Base-by-base conservation (phyloP, 2,888 invertebrate species). In the Orchestes rusci region DNA sequence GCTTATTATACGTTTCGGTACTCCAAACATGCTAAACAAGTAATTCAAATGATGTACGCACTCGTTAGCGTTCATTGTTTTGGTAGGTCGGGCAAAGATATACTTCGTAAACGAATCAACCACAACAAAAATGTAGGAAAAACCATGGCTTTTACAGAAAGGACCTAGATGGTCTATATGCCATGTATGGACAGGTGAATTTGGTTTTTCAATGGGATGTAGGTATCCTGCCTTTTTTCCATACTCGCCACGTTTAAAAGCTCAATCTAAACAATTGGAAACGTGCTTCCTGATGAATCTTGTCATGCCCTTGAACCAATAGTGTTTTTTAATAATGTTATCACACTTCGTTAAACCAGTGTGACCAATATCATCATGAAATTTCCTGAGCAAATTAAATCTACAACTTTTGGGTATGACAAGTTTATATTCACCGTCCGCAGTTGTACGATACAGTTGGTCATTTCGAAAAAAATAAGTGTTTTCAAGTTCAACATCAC, bases 11-110 rank as follows among this genome's bases (percentile, higher is more conserved):
- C n/a, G n/a, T n/a, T n/a, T n/a, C n/a, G 4, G 50, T 32, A n/a
- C n/a, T n/a, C 28, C 31, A 37, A 52, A 50, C 32, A 50, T 33
- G 20, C 50, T 48, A 38, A 51, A 51, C 8, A 51, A 20, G 32
- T 46, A 48, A 13, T 35, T 42, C n/a, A 50, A 27, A 39, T 15
- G 12, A 10, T 49, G 17, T 7, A 50, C 33, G 8, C 3, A 2
- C 4, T 39, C 40, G 32, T 49, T 30, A 30, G 7, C 17, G 7
- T 35, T 29, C 28, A 12, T 29, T 33, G 19, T n/a, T 32, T 31
- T 20, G 16, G 39, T 5, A 12, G 44, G 36, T 3, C 30, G 36
- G 42, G 45, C 39, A 16, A 48, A 41, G 4, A 41, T 13, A 31
- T 18, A 49, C 37, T 50, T 50, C 1, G 50, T 35, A 35, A 35